Base-by-base conservation (phyloP, 1,140 invertebrate genomes). In the Thereuonema tuberculata region DNA sequence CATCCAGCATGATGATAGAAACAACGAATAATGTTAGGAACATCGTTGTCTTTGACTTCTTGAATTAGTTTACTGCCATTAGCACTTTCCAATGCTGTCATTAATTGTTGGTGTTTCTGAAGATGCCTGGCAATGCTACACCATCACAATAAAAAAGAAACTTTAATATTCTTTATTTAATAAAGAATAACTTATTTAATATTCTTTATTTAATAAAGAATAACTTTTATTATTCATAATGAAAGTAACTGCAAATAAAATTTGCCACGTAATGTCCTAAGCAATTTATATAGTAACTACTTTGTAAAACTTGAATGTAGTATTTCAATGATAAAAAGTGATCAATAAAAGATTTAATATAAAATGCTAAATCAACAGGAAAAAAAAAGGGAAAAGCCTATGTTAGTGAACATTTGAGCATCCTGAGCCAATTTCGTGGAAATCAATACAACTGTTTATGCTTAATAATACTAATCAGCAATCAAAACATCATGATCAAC, bases 1-100 rank as follows among this genome's bases (percentile, higher is more conserved):
- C 75, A 77, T 24, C 76, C 76, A 54, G 76, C 75, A 67, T 77
- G 69, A 62, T 77, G 71, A 61, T 77, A 77, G 50, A 77, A 70
- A 58, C 73, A 71, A 26, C 75, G 64, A 9, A 76, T 68, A 12
- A 72, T 68, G 43, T 67, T 67, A 2, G 75, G 74, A 24, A 77
- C 65, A 63, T 76, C 75, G 57, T 68, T 69, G 63, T 74, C 72
- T 43, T 73, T 59, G 1, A 69, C 72, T 67, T 76, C 75, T 25
- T 72, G 64, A 57, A 74, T 69, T 28, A 71, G 69, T 63, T 73
- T 74, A 5, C 75, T 65, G 2, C 17, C 23, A 62, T 77, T 73
- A 60, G 77, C 65, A 9, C 72, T 62, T 64, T 77, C 76, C 53
- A 77, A 20, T 12, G 77, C 73, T 61, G 68, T 69, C 5, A 78